Conservation (phyloP, 1,140 invertebrate genomes). For the Proctacanthus coquilletti region DNA sequence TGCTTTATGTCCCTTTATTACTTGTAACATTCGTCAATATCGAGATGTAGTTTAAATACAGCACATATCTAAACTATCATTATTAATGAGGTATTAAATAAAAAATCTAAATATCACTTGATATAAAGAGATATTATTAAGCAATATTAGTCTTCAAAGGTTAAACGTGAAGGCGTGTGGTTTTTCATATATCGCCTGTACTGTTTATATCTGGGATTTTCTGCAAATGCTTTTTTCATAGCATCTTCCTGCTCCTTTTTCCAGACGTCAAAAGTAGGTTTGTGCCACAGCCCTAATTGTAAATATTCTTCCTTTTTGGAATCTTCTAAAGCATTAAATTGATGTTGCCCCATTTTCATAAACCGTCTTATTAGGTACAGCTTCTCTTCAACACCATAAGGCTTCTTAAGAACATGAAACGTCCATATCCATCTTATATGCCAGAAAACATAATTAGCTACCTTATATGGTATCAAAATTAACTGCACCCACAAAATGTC, state of each 20-base stretch:
- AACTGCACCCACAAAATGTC: constrained; percentile 74
- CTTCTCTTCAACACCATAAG: constrained; percentile 69
- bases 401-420: constrained; percentile 55
- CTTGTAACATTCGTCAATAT: too few relatives aligned
- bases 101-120: too few relatives aligned
- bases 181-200: constrained; percentile 67
- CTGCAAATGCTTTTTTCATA: constrained; percentile 59
- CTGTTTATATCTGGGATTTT: constrained; percentile 61
- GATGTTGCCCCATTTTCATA: constrained; percentile 51
- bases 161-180: constrained; percentile 59
- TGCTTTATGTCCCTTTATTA: too few relatives aligned
- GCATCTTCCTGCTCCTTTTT: constrained; percentile 69
- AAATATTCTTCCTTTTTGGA: constrained; percentile 58
- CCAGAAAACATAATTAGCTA: constrained; percentile 54
- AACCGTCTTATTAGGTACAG: constrained; percentile 65
- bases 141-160: constrained; percentile 47
- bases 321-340: constrained; percentile 57
- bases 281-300: constrained; percentile 62
- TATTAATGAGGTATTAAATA: too few relatives aligned
- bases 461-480: constrained; percentile 56
- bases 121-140: too few relatives aligned
- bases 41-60: too few relatives aligned
- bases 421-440: constrained; percentile 65
- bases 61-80: too few relatives aligned
- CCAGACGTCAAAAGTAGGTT: constrained; percentile 63